Evolutionary conservation across 2,113 vertebrate genomes (phyloP).

Genomic region (Telmatochromis brichardi): DNA sequence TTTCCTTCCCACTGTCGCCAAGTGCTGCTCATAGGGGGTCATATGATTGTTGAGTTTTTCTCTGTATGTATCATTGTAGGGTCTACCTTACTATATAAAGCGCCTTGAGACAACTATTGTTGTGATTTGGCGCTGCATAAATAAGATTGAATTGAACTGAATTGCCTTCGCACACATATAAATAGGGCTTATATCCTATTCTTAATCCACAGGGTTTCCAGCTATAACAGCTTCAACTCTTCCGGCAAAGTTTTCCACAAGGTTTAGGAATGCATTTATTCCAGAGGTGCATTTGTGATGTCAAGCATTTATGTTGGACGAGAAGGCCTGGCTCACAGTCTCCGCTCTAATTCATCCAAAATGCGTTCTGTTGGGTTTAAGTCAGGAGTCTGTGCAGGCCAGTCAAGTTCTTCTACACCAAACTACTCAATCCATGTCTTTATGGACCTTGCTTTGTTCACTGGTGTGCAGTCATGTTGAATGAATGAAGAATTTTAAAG

Average conservation of each 20-base stretch:
- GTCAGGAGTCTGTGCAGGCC: not conserved
- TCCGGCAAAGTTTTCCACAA: not conserved
- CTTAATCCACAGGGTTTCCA: accelerated
- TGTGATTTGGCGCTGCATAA: not conserved
- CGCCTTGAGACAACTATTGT: not conserved
- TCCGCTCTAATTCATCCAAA: accelerated
- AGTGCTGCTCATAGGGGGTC: not conserved
- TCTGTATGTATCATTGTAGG: not conserved
- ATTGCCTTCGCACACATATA: not conserved
- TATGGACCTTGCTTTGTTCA: not conserved
- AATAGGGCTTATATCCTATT: accelerated
- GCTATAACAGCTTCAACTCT: not conserved
- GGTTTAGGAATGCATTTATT: not conserved
- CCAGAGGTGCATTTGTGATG: not conserved
- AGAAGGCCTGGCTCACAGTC: not conserved
- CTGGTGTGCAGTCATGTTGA: not conserved
- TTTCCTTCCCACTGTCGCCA: not conserved
- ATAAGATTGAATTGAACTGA: not conserved
- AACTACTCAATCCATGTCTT: not conserved
- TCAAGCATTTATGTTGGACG: not conserved
- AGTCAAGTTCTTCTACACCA: not conserved
- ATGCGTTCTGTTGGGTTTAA: accelerated
- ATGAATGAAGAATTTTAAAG: not conserved
- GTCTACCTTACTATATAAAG: not conserved
- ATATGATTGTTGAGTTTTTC: not conserved